phyloP scores from a whole-genome alignment of 35 echinoderm and acorn worm genomes.

The Lytechinus pictus region DNA sequence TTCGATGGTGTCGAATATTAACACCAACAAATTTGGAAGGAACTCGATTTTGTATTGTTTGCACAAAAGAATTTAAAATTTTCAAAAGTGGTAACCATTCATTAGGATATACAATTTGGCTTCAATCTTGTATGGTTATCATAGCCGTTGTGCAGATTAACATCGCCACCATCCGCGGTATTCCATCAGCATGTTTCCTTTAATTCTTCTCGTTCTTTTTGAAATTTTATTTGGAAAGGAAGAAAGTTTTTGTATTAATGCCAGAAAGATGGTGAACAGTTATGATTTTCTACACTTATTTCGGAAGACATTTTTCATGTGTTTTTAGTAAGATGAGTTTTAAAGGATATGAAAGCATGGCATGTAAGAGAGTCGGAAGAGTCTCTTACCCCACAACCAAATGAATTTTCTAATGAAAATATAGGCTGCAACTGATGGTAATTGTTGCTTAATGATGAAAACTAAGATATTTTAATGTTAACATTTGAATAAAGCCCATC shows the following conservation, averaged over 20 bases:
- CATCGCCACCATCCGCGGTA: neutral
- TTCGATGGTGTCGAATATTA: neutral
- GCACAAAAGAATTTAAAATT: neutral
- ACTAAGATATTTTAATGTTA: no score
- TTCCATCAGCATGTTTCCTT: neutral
- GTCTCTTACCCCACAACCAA: no score
- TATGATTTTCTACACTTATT: no score
- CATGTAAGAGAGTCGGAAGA: no score
- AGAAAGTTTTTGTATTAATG: neutral
- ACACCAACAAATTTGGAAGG: neutral
- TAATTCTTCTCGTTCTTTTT: neutral
- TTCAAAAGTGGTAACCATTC: neutral
- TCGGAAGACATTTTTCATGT: no score
- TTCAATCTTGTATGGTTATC: neutral
- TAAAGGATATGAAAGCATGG: no score
- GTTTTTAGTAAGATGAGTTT: no score
- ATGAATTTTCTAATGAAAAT: no score
- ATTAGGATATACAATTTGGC: neutral
- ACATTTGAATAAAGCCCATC: no score
- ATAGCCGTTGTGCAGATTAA: neutral
- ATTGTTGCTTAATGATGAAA: no score
- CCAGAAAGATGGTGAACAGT: no score
- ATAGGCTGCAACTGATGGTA: no score
- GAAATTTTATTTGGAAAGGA: neutral
- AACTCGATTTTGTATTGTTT: neutral